Evolutionary conservation across 2,797 vertebrate genomes (phyloP).

Genomic region (Hippoglossus hippoglossus): DNA sequence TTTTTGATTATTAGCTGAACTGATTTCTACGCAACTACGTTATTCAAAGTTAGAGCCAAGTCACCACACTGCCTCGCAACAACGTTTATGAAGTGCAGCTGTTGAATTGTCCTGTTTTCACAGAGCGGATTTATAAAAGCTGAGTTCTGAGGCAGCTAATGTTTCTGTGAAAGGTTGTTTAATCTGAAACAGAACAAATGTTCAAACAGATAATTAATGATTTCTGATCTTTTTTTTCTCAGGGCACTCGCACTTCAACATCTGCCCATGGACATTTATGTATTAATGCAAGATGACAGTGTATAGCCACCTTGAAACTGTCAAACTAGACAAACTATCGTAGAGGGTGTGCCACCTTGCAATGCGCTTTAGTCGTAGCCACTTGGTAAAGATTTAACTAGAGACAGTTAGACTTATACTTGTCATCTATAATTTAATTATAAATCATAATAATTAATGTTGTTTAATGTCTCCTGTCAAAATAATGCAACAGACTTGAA

Average conservation of each 20-base stretch:
- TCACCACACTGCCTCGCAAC: slow-evolving; percentile 14
- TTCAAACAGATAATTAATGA: slow-evolving; percentile 13
- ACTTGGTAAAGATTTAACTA: neutral
- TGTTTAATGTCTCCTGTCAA: no score
- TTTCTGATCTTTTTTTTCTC: neutral
- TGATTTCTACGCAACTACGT: slow-evolving; percentile 22
- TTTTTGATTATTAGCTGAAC: slow-evolving; percentile 28
- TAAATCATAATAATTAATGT: no score
- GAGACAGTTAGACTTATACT: no score
- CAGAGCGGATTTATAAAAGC: slow-evolving; percentile 6
- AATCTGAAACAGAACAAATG: slow-evolving; percentile 10
- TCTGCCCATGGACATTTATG: slow-evolving; percentile 10
- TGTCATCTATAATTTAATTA: no score
- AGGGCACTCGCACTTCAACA: neutral
- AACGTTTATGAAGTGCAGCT: slow-evolving; percentile 32
- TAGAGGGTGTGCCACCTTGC: neutral
- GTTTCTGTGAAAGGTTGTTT: slow-evolving; percentile 10
- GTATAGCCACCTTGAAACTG: neutral
- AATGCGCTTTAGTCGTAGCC: neutral
- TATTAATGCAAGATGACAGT: neutral
- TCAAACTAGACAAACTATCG: neutral
- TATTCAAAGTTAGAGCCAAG: neutral
- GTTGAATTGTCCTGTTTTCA: slow-evolving; percentile 18
- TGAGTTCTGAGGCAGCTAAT: slow-evolving; percentile 4
- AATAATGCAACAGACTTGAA: no score